A percentile compares a stretch with the other conserved stretches of the same genome.
Conservation (phyloP, 2,888 invertebrate genomes). For the Microplitis deprimator region DNA sequence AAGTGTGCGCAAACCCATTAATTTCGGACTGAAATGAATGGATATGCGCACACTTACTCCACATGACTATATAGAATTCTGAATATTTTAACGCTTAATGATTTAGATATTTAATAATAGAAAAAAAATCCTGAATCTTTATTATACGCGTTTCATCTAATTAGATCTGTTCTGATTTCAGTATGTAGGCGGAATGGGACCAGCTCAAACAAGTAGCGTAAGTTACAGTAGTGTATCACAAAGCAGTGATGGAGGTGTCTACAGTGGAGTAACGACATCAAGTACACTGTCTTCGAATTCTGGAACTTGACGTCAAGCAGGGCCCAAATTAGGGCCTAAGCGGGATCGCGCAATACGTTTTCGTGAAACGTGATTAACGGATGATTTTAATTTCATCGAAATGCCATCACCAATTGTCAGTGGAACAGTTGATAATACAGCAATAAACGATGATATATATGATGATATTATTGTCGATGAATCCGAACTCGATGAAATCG, state of each 20-base stretch:
- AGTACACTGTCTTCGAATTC: constrained; percentile 44
- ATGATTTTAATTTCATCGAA: constrained; percentile 11
- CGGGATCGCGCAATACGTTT: constrained; percentile 66
- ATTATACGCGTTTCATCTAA: background rate
- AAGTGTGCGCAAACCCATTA: too few relatives aligned
- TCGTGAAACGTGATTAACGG: constrained; percentile 67
- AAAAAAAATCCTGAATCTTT: too few relatives aligned
- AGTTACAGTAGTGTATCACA: constrained; percentile 68
- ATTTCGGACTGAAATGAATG: too few relatives aligned
- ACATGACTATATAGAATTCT: too few relatives aligned
- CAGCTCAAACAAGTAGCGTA: constrained; percentile 65
- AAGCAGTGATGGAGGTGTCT: constrained; percentile 64
- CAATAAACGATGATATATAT: constrained; percentile 29
- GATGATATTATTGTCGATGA: constrained; percentile 14
- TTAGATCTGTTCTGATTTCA: constrained; percentile 52
- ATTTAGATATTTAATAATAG: too few relatives aligned
- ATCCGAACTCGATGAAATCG: background rate
- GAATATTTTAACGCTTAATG: too few relatives aligned
- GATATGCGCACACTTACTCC: too few relatives aligned
- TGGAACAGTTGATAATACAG: background rate
- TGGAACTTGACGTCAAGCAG: constrained; percentile 66
- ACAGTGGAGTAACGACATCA: constrained; percentile 51
- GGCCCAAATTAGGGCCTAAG: constrained; percentile 65
- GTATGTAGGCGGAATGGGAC: constrained; percentile 64
- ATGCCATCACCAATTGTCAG: background rate